Base-by-base conservation (phyloP, 2,797 vertebrate species). In the Margarornis squamiger region DNA sequence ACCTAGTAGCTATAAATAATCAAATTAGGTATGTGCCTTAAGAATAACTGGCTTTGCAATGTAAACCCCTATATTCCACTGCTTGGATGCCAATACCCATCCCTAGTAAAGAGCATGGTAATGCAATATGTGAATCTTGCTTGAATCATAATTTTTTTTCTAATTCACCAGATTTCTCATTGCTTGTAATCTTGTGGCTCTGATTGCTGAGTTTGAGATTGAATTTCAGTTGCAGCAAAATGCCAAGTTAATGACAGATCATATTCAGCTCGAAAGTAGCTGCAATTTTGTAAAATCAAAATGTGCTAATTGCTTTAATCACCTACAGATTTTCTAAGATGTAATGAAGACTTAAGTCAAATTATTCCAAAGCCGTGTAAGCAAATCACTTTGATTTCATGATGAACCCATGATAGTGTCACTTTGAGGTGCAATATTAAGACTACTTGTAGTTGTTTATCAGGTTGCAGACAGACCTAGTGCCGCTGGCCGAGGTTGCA, bases 401-500 rank as follows among this genome's bases (percentile, higher is more conserved):
- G 21, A 66, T 12, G 59, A 59, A 17, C 30, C 19, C 26, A 24
- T 0, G 4, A 27, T 45, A 21, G 9, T 57, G 29, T 68, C 46
- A 17, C 51, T 70, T 49, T 8, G 51, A 54, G 32, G 17, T 72
- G 34, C 20, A 48, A 3, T 58, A 22, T 58, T 48, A 45, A 55
- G 74, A 32, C 4, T 36, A 0, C 5, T 7, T 32, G 0, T 19
- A 24, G 21, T 0, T 68, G 7, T 54, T 81, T n/a, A 4, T 57
- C 16, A 21, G 18, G 23, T 27, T 63, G 54, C 65, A 66, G 72
- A 29, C 2, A 5, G 17, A 16, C 1, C 20, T n/a, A 3, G 23
- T 36, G 38, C 21, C 49, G 41, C 43, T 32, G n/a, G 27, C 9
- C 0, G 23, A 41, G 34, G 63, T 4, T 86, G 32, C 41, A 32